These are phyloP conservation scores for Mola mola DNA, from an alignment of 2,113 vertebrate species.

Conservation along the genomic window DNA sequence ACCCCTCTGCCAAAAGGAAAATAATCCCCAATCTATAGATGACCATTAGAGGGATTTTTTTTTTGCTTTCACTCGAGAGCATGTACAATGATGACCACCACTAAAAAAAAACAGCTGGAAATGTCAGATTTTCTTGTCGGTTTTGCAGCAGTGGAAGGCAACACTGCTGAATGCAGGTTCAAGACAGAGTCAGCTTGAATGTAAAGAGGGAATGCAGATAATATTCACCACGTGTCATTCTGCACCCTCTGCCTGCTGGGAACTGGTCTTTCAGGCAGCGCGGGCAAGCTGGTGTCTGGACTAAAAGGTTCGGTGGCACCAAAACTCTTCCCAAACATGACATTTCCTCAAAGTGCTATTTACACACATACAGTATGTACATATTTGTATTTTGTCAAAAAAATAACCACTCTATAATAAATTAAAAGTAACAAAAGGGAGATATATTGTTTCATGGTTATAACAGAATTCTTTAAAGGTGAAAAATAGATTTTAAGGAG, in stretches of 20 bases:
- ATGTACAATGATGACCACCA: constrained; percentile 52
- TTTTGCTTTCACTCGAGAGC: constrained; percentile 48
- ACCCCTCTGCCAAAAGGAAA: neutral
- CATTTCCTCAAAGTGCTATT: constrained; percentile 48
- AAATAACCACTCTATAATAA: constrained; percentile 63
- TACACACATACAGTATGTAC: constrained; percentile 41
- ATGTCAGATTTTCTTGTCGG: constrained; percentile 22
- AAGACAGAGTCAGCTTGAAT: constrained; percentile 49
- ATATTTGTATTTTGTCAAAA: constrained; percentile 38
- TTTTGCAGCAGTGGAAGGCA: constrained; percentile 60
- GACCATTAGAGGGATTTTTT: neutral
- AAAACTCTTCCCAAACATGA: constrained; percentile 29
- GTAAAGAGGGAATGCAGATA: constrained; percentile 17
- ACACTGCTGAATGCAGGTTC: constrained; percentile 60
- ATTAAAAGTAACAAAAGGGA: constrained; percentile 60
- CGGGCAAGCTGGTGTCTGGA: constrained; percentile 43
- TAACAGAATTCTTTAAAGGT: constrained; percentile 47
- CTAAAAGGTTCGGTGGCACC: constrained; percentile 40
- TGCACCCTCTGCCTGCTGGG: constrained; percentile 9
- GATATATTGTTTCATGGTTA: constrained; percentile 34
- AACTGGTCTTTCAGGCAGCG: constrained; percentile 9
- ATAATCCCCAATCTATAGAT: neutral
- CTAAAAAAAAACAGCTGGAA: constrained; percentile 4
- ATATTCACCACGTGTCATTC: constrained; percentile 20
- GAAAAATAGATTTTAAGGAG: constrained; percentile 72